Conservation (phyloP, 2,888 invertebrate genomes). For the Mycalesis mineus region DNA sequence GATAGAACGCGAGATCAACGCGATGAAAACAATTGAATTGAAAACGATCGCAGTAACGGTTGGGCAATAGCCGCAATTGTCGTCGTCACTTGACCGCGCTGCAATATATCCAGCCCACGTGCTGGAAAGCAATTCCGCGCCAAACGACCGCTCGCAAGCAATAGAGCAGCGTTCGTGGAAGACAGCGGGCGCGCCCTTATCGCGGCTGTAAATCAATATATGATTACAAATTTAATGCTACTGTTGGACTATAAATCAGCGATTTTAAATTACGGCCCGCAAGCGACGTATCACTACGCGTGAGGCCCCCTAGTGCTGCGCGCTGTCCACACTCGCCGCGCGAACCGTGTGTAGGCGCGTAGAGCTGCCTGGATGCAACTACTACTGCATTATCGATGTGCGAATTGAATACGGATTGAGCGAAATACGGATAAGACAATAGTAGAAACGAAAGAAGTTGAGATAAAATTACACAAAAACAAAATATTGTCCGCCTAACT, state of each 20-base stretch:
- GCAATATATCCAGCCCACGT: slow-evolving; percentile 40
- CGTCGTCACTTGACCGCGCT: slow-evolving; percentile 25
- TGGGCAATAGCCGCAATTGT: slow-evolving; percentile 25
- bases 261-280: slow-evolving; percentile 76
- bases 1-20: neutral
- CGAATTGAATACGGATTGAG: neutral
- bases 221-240: slow-evolving; percentile 79
- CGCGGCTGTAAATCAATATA: slow-evolving; percentile 76
- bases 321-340: slow-evolving; percentile 57
- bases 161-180: slow-evolving; percentile 64
- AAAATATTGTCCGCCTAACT: too few species aligned
- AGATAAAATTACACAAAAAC: too few species aligned
- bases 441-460: too few species aligned
- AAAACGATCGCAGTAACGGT: slow-evolving; percentile 19
- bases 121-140: slow-evolving; percentile 56
- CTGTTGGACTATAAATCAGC: slow-evolving; percentile 76
- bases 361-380: slow-evolving; percentile 23
- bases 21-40: neutral
- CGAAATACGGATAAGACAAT: too few species aligned
- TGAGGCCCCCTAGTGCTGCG: slow-evolving; percentile 76
- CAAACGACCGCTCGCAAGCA: slow-evolving; percentile 43
- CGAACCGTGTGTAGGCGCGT: slow-evolving; percentile 29
- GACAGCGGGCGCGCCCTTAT: slow-evolving; percentile 68
- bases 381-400: neutral
- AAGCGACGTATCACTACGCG: slow-evolving; percentile 69